A percentile compares a stretch with the other conserved stretches of the same genome.
These are phyloP conservation scores for Poecilus cupreus DNA, from an alignment of 2,888 invertebrate species.

Conservation along the genomic window DNA sequence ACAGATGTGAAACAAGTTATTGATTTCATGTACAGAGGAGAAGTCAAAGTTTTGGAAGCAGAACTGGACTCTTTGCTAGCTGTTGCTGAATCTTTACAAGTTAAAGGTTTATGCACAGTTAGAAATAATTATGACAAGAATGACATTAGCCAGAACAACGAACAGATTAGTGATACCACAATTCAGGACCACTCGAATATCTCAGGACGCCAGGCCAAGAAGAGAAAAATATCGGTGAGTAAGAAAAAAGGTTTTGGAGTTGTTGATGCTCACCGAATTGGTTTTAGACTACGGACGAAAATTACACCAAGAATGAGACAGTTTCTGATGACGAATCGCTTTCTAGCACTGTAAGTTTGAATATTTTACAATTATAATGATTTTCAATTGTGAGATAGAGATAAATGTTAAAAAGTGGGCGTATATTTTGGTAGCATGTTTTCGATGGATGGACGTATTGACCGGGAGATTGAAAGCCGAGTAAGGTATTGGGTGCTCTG, in stretches of 20 bases:
- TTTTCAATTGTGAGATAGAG: no score
- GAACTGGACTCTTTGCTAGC: constrained; percentile 72
- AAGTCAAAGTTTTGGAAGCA: constrained; percentile 73
- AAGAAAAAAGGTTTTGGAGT: not conserved
- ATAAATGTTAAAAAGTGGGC: no score
- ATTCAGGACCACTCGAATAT: not conserved
- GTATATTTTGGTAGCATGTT: no score
- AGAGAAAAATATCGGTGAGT: constrained; percentile 50
- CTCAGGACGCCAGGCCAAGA: constrained; percentile 56
- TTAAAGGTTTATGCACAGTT: constrained; percentile 73
- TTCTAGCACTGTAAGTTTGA: constrained; percentile 51
- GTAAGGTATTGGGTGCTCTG: no score
- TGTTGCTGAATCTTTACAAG: constrained; percentile 72
- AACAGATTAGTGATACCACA: not conserved
- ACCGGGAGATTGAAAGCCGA: no score
- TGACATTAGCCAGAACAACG: constrained; percentile 5
- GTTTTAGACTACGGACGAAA: constrained; percentile 59
- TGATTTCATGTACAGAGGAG: constrained; percentile 74
- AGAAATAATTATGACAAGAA: constrained; percentile 67
- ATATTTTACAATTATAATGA: no score
- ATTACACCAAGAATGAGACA: constrained; percentile 33
- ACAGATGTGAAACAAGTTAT: constrained; percentile 72
- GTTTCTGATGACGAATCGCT: constrained; percentile 56
- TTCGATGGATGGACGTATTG: no score
- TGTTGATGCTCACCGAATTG: not conserved